Base-by-base conservation (phyloP, 2,888 invertebrate genomes). In the Athalia cordata region DNA sequence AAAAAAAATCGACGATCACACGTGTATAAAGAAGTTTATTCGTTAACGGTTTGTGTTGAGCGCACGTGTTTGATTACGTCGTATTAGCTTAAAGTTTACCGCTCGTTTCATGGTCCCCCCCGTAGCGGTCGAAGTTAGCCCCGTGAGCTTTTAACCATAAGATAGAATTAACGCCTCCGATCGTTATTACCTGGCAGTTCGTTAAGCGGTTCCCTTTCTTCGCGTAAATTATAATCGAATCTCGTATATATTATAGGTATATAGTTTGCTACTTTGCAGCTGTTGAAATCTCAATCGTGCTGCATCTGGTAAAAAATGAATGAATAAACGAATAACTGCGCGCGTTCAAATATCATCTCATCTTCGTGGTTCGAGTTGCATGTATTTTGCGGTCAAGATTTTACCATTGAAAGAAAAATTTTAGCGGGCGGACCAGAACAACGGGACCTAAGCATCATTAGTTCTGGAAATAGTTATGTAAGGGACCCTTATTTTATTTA, bases 361-460 rank as follows among this genome's bases (percentile, higher is more conserved):
- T 29, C 29, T 29, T 29, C 29, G 29, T 29, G 29, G 29, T 29
- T 29, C 29, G 1, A 29, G 29, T 29, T 2, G 29, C 2, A 29
- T 29, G 29, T 29, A 29, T 29, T 2, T 29, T 29, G 29, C 29
- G 29, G 29, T 29, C 29, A 29, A 29, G 29, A 29, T 29, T 13
- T 66, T 9, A 62, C 43, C 29, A 43, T 66, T 55, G 6, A 72
- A 59, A 13, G 47, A 72, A 72, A 7, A 47, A 47, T 45, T 9
- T 50, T 47, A 57, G 45, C 72, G 5, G 81, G 72, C 81, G 79
- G 81, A 82, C 81, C 81, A 80, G 80, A 82, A 82, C 76, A 78
- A 74, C 67, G 76, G 57, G 57, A 29, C 0, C 29, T 29, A 29
- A 29, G 79, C 86, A 86, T 86, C 89, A 87, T 88, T 88, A 88